Evolutionary conservation across 92 coral and sea anemone genomes (phyloP).

Genomic region (Zoanthus gigantus): DNA sequence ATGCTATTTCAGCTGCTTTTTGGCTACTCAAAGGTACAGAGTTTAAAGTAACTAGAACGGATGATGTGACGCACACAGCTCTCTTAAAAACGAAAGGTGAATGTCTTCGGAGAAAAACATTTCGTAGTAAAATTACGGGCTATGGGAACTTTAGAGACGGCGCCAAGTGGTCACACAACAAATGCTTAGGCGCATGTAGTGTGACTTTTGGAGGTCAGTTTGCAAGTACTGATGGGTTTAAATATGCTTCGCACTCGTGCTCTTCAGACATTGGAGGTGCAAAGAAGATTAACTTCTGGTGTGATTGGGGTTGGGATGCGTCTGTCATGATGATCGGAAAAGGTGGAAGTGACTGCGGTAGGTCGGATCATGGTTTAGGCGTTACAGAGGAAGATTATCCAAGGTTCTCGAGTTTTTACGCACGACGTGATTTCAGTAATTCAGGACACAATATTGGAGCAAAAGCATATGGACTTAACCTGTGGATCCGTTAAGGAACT

Average conservation of each 20-base stretch:
- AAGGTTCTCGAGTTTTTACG: not conserved
- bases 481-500: not conserved
- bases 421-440: not conserved
- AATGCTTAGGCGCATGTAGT: slow-evolving; percentile 18
- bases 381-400: slow-evolving; percentile 3
- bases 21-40: slow-evolving; percentile 27
- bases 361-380: slow-evolving; percentile 42
- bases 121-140: slow-evolving; percentile 17
- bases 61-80: slow-evolving; percentile 35
- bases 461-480: not conserved
- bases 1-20: slow-evolving; percentile 43
- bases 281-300: not conserved
- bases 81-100: slow-evolving; percentile 25
- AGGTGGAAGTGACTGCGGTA: slow-evolving; percentile 14
- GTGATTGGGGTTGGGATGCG: not conserved
- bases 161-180: slow-evolving; percentile 1
- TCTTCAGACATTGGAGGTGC: not conserved
- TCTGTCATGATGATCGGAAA: slow-evolving; percentile 26
- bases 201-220: slow-evolving; percentile 26
- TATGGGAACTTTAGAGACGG: slow-evolving; percentile 46
- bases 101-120: slow-evolving; percentile 31
- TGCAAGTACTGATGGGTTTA: slow-evolving; percentile 29
- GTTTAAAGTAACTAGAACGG: slow-evolving; percentile 45
- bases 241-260: not conserved
- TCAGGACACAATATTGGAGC: not conserved